phyloP scores from a whole-genome alignment of 2,888 invertebrate genomes.

The Miltochrista miniata region DNA sequence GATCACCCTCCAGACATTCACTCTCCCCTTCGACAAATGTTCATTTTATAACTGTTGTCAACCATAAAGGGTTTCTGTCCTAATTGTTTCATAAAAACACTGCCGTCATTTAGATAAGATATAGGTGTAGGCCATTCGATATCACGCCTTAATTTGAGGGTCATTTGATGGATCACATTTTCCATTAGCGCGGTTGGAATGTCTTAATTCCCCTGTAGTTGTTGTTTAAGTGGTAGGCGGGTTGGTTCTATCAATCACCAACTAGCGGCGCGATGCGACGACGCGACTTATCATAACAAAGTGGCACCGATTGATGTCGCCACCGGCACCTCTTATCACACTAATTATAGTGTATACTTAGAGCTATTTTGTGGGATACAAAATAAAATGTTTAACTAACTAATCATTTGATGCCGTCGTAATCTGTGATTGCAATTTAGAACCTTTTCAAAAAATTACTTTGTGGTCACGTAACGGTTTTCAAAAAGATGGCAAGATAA shows the following conservation, averaged over 20 bases:
- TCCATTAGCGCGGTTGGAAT: conserved; percentile 68
- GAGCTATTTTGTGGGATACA: conserved; percentile 43
- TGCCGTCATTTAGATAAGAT: conserved; percentile 61
- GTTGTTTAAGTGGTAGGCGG: conserved; percentile 62
- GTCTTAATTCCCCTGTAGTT: conserved; percentile 69
- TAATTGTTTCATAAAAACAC: conserved; percentile 61
- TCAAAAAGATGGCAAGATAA: conserved; percentile 39
- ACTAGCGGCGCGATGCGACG: conserved; percentile 42
- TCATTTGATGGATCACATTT: conserved; percentile 69
- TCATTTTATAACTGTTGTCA: conserved; percentile 45
- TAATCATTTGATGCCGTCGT: conserved; percentile 7
- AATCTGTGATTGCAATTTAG: conserved; percentile 9
- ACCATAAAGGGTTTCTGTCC: conserved; percentile 42
- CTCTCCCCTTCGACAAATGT: conserved; percentile 40
- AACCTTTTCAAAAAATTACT: conserved; percentile 15
- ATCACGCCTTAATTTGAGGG: conserved; percentile 61
- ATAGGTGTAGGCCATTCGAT: conserved; percentile 42
- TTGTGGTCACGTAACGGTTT: conserved; percentile 34
- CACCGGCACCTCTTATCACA: conserved; percentile 65
- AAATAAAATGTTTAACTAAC: conserved; percentile 23
- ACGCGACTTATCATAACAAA: conserved; percentile 62
- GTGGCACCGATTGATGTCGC: conserved; percentile 72
- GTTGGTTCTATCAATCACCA: conserved; percentile 69
- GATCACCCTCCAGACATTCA: conserved; percentile 42
- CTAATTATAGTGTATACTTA: conserved; percentile 50